Percentiles rank a stretch among this genome's conserved stretches.
Evolutionary conservation across 2,888 invertebrate genomes (phyloP).

Genomic region (Micropterix aruncella): DNA sequence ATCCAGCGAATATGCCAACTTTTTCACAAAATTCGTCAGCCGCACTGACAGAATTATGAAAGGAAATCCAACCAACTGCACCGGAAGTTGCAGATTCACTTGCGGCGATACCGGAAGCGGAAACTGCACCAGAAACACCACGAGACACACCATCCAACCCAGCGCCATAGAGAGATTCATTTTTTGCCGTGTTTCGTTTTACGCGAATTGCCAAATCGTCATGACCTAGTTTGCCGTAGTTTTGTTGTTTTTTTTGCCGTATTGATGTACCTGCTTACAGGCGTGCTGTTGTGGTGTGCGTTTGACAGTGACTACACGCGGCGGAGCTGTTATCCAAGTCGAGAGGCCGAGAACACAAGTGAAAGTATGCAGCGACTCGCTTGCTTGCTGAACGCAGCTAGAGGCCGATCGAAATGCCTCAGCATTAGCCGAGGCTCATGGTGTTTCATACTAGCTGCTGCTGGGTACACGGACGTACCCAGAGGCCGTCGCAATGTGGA

Average conservation of each 20-base stretch:
- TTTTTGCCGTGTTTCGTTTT: no score
- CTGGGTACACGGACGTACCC: no score
- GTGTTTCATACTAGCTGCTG: no score
- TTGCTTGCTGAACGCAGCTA: no score
- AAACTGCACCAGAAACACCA: neutral
- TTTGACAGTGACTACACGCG: neutral
- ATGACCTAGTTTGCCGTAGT: no score
- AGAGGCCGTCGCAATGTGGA: no score
- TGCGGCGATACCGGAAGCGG: slow-evolving; percentile 16
- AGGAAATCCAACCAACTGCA: slow-evolving; percentile 75
- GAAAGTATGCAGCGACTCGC: neutral
- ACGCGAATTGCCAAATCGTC: neutral
- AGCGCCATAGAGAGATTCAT: neutral
- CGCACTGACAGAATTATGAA: slow-evolving; percentile 67
- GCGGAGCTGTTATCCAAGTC: neutral
- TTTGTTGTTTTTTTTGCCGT: no score
- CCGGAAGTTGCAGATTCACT: slow-evolving; percentile 59
- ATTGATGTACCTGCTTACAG: neutral
- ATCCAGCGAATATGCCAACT: slow-evolving; percentile 65
- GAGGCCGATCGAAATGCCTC: no score
- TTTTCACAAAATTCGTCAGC: slow-evolving; percentile 70
- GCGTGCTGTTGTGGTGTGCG: neutral
- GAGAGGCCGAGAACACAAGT: neutral
- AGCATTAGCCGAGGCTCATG: no score
- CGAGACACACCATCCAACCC: neutral